phyloP scores from a whole-genome alignment of 2,888 invertebrate species.

The Congeria kusceri region DNA sequence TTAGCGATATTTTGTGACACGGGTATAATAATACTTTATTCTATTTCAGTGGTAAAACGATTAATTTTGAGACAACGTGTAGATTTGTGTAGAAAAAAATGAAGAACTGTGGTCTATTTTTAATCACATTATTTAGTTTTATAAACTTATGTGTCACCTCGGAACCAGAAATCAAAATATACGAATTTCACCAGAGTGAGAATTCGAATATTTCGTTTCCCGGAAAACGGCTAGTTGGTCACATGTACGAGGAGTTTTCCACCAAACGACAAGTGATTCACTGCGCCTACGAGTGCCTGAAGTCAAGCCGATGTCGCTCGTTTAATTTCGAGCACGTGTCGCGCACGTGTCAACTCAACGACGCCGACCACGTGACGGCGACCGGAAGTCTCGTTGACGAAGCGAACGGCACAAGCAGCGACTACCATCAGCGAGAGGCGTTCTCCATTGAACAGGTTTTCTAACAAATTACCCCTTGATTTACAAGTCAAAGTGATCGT shows the following conservation, averaged over 20 bases:
- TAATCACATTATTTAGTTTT: not conserved
- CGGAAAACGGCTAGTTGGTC: slow-evolving; percentile 64
- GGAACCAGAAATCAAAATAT: slow-evolving; percentile 42
- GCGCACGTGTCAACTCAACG: slow-evolving; percentile 76
- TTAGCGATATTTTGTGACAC: not conserved
- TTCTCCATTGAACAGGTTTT: slow-evolving; percentile 75
- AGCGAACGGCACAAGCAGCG: slow-evolving; percentile 35
- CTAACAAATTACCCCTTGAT: too few species aligned
- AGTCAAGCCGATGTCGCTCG: slow-evolving; percentile 70
- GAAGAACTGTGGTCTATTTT: not conserved
- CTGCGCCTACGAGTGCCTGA: slow-evolving; percentile 79
- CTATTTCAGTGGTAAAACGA: not conserved
- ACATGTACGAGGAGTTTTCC: slow-evolving; percentile 64
- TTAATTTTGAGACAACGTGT: too few species aligned
- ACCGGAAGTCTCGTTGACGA: slow-evolving; percentile 53
- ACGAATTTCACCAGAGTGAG: slow-evolving; percentile 55
- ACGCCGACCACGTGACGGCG: slow-evolving; percentile 69
- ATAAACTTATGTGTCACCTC: not conserved
- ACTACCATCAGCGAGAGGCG: slow-evolving; percentile 74
- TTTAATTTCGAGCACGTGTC: slow-evolving; percentile 73
- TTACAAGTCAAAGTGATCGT: too few species aligned
- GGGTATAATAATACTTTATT: slow-evolving; percentile 22
- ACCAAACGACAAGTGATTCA: slow-evolving; percentile 72
- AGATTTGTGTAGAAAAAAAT: not conserved
- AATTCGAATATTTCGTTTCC: slow-evolving; percentile 57